phyloP scores from a whole-genome alignment of 2,888 invertebrate genomes.

The Synergus gifuensis region DNA sequence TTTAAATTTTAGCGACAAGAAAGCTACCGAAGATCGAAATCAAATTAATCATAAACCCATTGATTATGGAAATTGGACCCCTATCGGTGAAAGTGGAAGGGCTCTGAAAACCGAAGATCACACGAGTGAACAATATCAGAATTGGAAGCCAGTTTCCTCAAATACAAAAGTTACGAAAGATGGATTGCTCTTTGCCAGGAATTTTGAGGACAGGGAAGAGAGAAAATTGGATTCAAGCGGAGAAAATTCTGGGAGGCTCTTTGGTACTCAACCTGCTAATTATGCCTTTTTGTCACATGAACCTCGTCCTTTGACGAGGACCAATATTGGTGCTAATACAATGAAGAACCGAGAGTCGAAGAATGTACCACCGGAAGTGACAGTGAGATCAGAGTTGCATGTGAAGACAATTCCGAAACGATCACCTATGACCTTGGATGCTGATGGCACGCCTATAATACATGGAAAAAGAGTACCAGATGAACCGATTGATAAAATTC shows the following conservation, averaged over 20 bases:
- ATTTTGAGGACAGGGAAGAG: slow-evolving; percentile 59
- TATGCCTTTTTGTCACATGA: slow-evolving; percentile 68
- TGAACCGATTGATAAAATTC: slow-evolving; percentile 87
- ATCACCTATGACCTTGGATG: slow-evolving; percentile 83
- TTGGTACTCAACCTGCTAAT: slow-evolving; percentile 27
- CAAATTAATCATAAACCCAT: slow-evolving; percentile 18
- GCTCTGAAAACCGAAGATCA: slow-evolving; percentile 54
- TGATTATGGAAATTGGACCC: slow-evolving; percentile 71
- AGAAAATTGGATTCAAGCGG: slow-evolving; percentile 53
- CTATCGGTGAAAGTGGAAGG: slow-evolving; percentile 63
- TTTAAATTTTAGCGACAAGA: not conserved
- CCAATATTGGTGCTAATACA: slow-evolving; percentile 72
- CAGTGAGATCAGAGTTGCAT: slow-evolving; percentile 82
- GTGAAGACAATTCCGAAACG: slow-evolving; percentile 80
- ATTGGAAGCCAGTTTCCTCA: slow-evolving; percentile 79
- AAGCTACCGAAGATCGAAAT: not conserved
- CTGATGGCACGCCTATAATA: slow-evolving; percentile 88
- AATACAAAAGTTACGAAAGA: slow-evolving; percentile 29
- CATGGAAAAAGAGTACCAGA: slow-evolving; percentile 91
- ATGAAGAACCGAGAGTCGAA: slow-evolving; percentile 78
- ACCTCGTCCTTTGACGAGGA: slow-evolving; percentile 63
- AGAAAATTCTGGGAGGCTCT: not conserved
- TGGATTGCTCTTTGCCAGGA: slow-evolving; percentile 56
- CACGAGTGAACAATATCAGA: slow-evolving; percentile 61
- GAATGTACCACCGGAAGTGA: slow-evolving; percentile 84